Conservation (phyloP, 2,888 invertebrate species). For the Melanchra persicariae region DNA sequence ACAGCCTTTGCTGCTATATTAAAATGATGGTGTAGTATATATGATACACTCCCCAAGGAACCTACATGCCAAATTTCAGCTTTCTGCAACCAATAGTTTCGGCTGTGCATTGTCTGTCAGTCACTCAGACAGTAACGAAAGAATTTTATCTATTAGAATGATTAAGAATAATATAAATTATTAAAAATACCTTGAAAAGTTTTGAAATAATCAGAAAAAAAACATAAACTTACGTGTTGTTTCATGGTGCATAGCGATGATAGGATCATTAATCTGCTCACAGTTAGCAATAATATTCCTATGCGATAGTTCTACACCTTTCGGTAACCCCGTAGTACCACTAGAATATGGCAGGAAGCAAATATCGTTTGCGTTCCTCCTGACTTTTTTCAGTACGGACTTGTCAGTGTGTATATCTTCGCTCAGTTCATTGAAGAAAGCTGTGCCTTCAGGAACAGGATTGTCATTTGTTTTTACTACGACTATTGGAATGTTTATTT, state of each 20-base stretch:
- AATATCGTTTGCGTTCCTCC: constrained; percentile 89
- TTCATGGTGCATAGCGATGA: constrained; percentile 75
- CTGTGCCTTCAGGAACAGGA: constrained; percentile 84
- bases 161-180: no score
- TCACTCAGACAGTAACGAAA: no score
- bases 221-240: constrained; percentile 80
- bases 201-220: background rate
- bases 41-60: no score
- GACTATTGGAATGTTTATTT: constrained; percentile 90
- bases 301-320: constrained; percentile 94
- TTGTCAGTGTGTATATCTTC: constrained; percentile 90
- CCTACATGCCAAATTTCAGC: no score
- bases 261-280: constrained; percentile 81
- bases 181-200: background rate
- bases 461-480: constrained; percentile 84
- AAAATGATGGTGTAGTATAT: no score
- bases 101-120: no score
- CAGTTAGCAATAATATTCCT: constrained; percentile 90
- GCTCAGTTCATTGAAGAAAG: constrained; percentile 92
- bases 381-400: constrained; percentile 86
- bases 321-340: constrained; percentile 96
- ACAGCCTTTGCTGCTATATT: no score
- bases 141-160: no score
- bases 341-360: constrained; percentile 95
- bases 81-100: no score